Percentiles rank a stretch among this genome's conserved stretches.
phyloP scores from a whole-genome alignment of 2,797 vertebrate species.

The Aulostomus chinensis region DNA sequence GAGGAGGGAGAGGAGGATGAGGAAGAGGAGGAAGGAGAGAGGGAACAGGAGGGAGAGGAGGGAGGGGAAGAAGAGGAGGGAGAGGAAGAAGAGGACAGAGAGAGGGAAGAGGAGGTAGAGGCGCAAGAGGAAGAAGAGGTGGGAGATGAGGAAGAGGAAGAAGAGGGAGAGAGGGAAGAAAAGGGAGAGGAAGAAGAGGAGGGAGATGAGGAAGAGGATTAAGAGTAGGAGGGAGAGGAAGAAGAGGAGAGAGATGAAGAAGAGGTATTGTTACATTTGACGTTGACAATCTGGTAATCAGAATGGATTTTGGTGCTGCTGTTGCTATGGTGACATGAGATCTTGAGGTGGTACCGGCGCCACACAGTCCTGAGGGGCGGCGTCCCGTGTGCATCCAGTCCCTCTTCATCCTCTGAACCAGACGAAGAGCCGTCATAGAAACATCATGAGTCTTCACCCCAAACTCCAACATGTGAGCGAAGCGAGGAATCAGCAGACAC shows the following conservation, averaged over 20 bases:
- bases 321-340: no score
- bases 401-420: slow-evolving; percentile 96
- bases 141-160: not conserved
- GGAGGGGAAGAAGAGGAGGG: not conserved
- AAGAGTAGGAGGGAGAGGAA: no score
- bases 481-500: slow-evolving; percentile 96
- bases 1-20: not conserved
- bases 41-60: no score
- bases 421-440: slow-evolving; percentile 94
- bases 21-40: no score
- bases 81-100: not conserved
- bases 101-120: not conserved
- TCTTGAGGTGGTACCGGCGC: slow-evolving; percentile 82
- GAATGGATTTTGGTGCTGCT: no score
- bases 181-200: no score
- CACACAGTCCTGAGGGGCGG: slow-evolving; percentile 92
- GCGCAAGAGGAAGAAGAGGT: no score
- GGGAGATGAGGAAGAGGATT: not conserved
- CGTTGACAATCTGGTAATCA: no score
- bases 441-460: slow-evolving; percentile 95
- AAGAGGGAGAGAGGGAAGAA: no score
- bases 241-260: not conserved
- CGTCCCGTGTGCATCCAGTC: slow-evolving; percentile 99
- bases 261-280: not conserved
- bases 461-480: slow-evolving; percentile 96